A percentile compares a stretch with the other conserved stretches of the same genome.
These are phyloP conservation scores for Hofmannophila pseudospretella DNA, from an alignment of 2,888 invertebrate genomes.

Conservation along the genomic window DNA sequence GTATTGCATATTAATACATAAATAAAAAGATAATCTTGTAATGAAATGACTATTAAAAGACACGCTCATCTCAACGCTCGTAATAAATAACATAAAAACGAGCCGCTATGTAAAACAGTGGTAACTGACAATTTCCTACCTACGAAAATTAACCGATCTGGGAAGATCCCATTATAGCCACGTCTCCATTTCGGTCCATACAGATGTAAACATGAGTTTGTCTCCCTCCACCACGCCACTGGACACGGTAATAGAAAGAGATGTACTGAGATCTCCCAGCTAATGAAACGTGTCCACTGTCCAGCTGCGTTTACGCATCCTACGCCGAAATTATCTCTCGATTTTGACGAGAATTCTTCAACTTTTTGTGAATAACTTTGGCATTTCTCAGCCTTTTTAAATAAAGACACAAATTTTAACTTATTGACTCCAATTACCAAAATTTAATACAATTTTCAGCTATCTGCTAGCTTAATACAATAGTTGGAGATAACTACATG, in stretches of 20 bases:
- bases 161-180: conserved; percentile 68
- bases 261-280: conserved; percentile 51
- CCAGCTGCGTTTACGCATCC: conserved; percentile 61
- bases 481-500: conserved; percentile 46
- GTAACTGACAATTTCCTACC: conserved; percentile 59
- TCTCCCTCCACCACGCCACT: conserved; percentile 36
- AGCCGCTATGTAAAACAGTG: conserved; percentile 49
- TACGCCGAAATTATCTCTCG: conserved; percentile 36
- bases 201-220: conserved; percentile 52
- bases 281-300: conserved; percentile 73
- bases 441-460: conserved; percentile 37
- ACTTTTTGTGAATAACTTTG: neutral
- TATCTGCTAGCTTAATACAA: conserved; percentile 37
- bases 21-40: too few species aligned
- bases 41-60: conserved; percentile 19
- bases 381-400: conserved; percentile 6
- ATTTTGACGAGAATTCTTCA: neutral
- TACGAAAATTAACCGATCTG: conserved; percentile 66
- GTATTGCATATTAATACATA: too few species aligned
- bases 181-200: conserved; percentile 64
- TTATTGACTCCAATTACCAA: conserved; percentile 18
- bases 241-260: conserved; percentile 36
- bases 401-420: conserved; percentile 11
- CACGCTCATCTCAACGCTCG: conserved; percentile 20
- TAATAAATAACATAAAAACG: conserved; percentile 56